A percentile compares a stretch with the other conserved stretches of the same genome.
phyloP scores from a whole-genome alignment of 2,888 invertebrate genomes.

The Drosophila siamana region DNA sequence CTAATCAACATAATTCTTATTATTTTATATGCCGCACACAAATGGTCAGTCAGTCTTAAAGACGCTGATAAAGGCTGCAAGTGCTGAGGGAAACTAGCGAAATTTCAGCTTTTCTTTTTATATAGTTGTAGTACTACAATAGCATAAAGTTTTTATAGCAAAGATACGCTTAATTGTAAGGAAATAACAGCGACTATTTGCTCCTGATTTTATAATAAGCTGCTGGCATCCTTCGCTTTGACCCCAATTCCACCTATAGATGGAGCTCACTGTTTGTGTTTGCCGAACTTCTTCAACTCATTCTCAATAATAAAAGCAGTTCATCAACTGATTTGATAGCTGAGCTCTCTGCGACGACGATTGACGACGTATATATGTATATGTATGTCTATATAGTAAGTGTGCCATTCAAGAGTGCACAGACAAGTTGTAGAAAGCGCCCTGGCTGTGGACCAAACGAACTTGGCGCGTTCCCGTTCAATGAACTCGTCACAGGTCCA shows the following conservation, averaged over 20 bases:
- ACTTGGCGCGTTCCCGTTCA: slow-evolving; percentile 37
- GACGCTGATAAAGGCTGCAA: slow-evolving; percentile 14
- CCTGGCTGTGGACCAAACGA: slow-evolving; percentile 12
- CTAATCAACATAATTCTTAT: slow-evolving; percentile 66
- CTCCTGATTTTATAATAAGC: slow-evolving; percentile 3
- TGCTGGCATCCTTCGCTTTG: not conserved
- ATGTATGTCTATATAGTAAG: slow-evolving; percentile 15
- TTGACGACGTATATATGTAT: too few species aligned
- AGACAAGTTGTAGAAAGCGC: slow-evolving; percentile 25
- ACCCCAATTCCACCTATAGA: slow-evolving; percentile 3
- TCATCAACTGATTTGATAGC: slow-evolving; percentile 54
- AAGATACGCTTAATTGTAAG: not conserved
- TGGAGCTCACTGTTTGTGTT: not conserved
- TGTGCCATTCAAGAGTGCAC: slow-evolving; percentile 43
- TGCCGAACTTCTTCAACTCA: not conserved
- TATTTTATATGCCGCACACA: slow-evolving; percentile 53
- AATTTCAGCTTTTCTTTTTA: not conserved
- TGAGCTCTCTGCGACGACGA: slow-evolving; percentile 17
- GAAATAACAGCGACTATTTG: not conserved
- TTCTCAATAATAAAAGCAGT: slow-evolving; percentile 13
- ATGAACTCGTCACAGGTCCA: slow-evolving; percentile 45
- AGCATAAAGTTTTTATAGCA: not conserved
- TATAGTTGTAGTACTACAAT: not conserved
- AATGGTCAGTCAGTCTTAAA: slow-evolving; percentile 29
- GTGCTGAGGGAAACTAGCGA: too few species aligned